Base-by-base conservation (phyloP, 2,888 invertebrate species). In the Mimumesa dahlbomi region DNA sequence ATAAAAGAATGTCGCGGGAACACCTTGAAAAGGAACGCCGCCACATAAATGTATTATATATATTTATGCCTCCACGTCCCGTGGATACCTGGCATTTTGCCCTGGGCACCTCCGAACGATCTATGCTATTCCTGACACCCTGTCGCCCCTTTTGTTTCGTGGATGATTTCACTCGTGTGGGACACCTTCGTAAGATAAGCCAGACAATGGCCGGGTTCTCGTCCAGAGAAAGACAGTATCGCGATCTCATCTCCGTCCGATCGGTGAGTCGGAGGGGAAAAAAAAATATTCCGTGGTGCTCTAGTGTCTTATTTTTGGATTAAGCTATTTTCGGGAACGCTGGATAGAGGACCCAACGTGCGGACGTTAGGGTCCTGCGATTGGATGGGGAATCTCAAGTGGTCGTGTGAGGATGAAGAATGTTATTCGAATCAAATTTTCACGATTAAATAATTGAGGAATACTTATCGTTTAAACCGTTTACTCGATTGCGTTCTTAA, bases 101-200 rank as follows among this genome's bases (percentile, higher is more conserved):
- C 56, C 36, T 21, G 31, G 34, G 34, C 53, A 43, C 56, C 56
- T 45, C 46, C 46, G 11, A 50, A 50, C 53, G 43, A 43, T 64
- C 74, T 42, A 64, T 57, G 64, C 59, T 68, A 54, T 69, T 71
- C 69, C 75, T 79, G 78, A 75, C 78, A 71, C 73, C 73, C 73
- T 65, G 71, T 77, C 76, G 76, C 76, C 59, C 71, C 73, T 71
- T 73, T 82, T 82, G 82, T 82, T 82, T 82, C 79, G 74, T 66
- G 75, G 76, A 82, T 82, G 80, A 81, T 82, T 82, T 79, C 79
- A 82, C 75, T 75, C 73, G 74, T 66, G 82, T 62, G 73, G 70
- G 82, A 82, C 82, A 82, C 80, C 76, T 79, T 50, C 68, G 58
- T 50, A 58, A 72, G 79, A 80, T 80, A 78, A 78, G 72, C 76